Conservation (phyloP, 2,797 vertebrate species). For the Tokudaia tokunoshimensis region DNA sequence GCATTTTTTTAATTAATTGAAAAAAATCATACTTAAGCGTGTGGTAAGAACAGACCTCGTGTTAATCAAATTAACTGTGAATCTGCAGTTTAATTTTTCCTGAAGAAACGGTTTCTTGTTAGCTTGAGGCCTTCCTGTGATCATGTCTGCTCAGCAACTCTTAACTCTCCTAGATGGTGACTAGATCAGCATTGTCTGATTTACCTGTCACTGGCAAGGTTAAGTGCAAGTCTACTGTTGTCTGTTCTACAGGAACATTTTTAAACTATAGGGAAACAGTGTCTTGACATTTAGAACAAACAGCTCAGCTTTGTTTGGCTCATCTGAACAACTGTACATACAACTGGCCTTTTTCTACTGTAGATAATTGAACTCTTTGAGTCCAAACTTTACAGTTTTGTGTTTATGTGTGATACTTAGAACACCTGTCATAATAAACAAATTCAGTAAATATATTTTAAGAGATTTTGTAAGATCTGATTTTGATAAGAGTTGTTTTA, state of each 20-base stretch:
- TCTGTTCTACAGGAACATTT: neutral
- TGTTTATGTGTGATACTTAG: neutral
- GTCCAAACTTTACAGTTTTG: neutral
- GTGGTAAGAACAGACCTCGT: neutral
- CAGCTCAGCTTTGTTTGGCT: neutral
- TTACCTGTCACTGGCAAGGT: neutral
- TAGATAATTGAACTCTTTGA: neutral
- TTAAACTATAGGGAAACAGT: neutral
- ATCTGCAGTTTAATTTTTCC: neutral
- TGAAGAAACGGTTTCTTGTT: neutral
- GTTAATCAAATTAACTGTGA: constrained; percentile 2
- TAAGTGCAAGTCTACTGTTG: neutral
- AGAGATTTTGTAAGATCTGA: neutral
- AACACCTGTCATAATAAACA: neutral
- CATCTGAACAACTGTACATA: neutral
- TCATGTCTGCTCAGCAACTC: neutral
- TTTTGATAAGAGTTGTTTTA: neutral
- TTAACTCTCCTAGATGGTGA: neutral
- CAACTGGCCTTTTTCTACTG: neutral
- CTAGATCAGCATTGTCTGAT: neutral
- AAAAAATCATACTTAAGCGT: neutral
- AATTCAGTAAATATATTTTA: neutral
- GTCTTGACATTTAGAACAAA: neutral
- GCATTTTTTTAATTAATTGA: constrained; percentile 2
- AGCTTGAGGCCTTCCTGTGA: constrained; percentile 46